Conservation (phyloP, 2,888 invertebrate genomes). For the Cephus pulcher region DNA sequence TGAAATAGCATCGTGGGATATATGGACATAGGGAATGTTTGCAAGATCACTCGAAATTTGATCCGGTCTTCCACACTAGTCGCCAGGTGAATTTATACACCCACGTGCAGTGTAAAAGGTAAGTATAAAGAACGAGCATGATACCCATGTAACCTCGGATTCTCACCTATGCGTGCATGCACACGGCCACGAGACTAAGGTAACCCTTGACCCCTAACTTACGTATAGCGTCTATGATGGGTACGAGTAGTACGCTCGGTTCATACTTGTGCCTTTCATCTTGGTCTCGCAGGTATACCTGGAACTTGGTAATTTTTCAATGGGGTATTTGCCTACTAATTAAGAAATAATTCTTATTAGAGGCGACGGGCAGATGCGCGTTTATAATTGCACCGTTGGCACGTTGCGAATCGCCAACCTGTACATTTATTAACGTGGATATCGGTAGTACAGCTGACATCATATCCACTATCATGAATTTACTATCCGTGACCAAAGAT, state of each 20-base stretch:
- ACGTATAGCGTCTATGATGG: not conserved
- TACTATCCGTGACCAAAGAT: not conserved
- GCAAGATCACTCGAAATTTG: not conserved
- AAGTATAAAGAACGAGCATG: constrained; percentile 18
- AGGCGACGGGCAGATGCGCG: not conserved
- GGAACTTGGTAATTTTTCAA: not conserved
- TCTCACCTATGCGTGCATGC: constrained; percentile 41
- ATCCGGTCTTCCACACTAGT: not conserved
- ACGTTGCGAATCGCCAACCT: not conserved
- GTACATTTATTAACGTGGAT: not conserved
- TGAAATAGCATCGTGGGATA: not conserved
- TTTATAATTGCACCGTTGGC: not conserved
- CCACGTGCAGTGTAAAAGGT: constrained; percentile 34
- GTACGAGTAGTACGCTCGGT: not conserved
- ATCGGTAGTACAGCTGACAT: not conserved
- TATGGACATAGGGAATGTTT: not conserved
- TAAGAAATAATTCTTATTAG: constrained; percentile 33
- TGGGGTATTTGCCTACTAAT: constrained; percentile 27
- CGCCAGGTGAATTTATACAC: constrained; percentile 17
- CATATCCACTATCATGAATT: not conserved
- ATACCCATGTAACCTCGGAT: constrained; percentile 32
- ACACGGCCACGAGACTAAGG: constrained; percentile 28
- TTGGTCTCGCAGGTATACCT: not conserved
- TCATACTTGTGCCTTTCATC: not conserved
- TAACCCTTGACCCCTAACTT: constrained; percentile 44